A percentile compares a stretch with the other conserved stretches of the same genome.
These are phyloP conservation scores for Danionella dracula DNA, from an alignment of 2,797 vertebrate genomes.

Conservation along the genomic window DNA sequence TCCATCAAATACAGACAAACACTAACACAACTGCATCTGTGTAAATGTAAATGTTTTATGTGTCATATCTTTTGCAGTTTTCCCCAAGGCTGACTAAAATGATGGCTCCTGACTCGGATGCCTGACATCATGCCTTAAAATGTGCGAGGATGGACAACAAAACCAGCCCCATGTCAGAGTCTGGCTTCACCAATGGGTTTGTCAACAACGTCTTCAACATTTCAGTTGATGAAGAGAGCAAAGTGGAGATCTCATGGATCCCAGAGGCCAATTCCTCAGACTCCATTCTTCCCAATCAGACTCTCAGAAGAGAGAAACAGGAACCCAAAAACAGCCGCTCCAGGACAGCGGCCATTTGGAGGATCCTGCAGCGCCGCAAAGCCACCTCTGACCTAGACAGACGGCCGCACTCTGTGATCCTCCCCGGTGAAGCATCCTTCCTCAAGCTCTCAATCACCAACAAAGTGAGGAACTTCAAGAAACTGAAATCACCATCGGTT, in stretches of 20 bases:
- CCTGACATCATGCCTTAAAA: slow-evolving; percentile 65
- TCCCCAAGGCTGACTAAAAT: neutral
- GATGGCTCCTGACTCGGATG: slow-evolving; percentile 54
- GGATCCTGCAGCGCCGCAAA: slow-evolving; percentile 78
- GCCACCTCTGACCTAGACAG: slow-evolving; percentile 65
- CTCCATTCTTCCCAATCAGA: slow-evolving; percentile 47
- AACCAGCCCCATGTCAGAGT: slow-evolving; percentile 58
- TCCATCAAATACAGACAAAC: no score
- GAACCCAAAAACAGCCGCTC: slow-evolving; percentile 61
- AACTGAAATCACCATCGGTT: slow-evolving; percentile 69
- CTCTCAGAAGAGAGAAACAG: slow-evolving; percentile 60
- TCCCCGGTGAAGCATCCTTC: slow-evolving; percentile 75
- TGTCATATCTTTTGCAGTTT: neutral
- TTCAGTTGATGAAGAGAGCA: slow-evolving; percentile 68
- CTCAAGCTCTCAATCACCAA: slow-evolving; percentile 83
- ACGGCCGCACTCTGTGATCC: slow-evolving; percentile 86
- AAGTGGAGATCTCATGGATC: slow-evolving; percentile 61
- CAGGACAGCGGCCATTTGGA: slow-evolving; percentile 79
- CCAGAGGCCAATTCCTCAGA: slow-evolving; percentile 60
- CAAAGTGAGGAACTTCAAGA: slow-evolving; percentile 81
- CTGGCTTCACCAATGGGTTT: slow-evolving; percentile 75
- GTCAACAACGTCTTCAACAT: slow-evolving; percentile 77
- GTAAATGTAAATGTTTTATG: neutral
- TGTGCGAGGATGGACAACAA: slow-evolving; percentile 71
- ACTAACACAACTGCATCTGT: no score